Base-by-base conservation (phyloP, 2,888 invertebrate genomes). In the Tenthredo mesomela region DNA sequence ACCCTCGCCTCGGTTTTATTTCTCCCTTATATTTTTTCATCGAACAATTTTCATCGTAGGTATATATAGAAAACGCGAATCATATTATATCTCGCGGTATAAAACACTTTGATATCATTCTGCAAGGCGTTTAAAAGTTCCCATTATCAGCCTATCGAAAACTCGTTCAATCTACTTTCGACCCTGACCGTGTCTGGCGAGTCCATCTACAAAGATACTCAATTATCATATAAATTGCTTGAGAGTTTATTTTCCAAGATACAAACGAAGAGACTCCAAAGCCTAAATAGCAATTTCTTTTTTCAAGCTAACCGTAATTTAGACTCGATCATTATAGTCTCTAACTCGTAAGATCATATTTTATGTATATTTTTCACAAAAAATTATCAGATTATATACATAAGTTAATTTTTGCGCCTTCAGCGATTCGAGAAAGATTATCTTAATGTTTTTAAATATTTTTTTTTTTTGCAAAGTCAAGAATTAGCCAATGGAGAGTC, bases 191-290 rank as follows among this genome's bases (percentile, higher is more conserved):
- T 37, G 33, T 37, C 70, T 18, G 37, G 18, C 33, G 25, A 75
- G 37, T 25, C 75, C n/a, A 21, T 75, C 25, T 12, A 43, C 25
- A 43, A 75, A 25, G 37, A 58, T 37, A 78, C 33, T 78, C 90
- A 92, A 92, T 92, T 92, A 92, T 90, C 92, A 91, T 91, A 91
- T 91, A 91, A 91, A 92, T 92, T 91, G 91, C 89, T 86, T 85
- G 78, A 25, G 82, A 85, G 82, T 87, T 88, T 90, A 88, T 88
- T 89, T 86, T 82, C 58, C 67, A 84, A 21, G 25, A 75, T 18
- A 71, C 10, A 71, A 40, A 21, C 75, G 75, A 78, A 78, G 58
- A n/a, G n/a, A 18, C 18, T 54, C 58, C 9, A 15, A 37, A 78
- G 18, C 54, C 37, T 58, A 58, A 78, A 58, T 37, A 54, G 43